These are phyloP conservation scores for Lutjanus campechanus DNA, from an alignment of 2,797 vertebrate genomes.

Conservation along the genomic window DNA sequence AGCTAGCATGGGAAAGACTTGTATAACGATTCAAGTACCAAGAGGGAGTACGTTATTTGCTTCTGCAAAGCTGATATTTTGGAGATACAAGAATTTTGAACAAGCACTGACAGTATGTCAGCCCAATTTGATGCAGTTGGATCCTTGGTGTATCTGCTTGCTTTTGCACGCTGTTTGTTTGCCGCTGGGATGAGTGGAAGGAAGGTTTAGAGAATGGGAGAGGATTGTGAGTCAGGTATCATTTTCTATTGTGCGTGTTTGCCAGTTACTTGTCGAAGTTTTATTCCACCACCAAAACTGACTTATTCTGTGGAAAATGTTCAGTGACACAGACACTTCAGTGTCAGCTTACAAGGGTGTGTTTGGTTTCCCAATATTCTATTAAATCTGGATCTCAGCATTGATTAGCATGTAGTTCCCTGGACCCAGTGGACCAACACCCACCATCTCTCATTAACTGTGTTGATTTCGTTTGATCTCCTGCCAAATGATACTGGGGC, in stretches of 20 bases:
- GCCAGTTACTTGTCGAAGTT: neutral
- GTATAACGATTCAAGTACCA: neutral
- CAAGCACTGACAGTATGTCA: neutral
- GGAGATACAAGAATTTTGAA: neutral
- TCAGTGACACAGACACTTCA: neutral
- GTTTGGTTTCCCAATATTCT: neutral
- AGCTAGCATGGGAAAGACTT: neutral
- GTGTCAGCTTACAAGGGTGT: no score
- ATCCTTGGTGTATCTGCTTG: neutral
- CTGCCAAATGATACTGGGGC: slow-evolving; percentile 40
- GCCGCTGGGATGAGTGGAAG: neutral
- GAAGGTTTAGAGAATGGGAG: neutral
- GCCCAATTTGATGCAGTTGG: neutral
- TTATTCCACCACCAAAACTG: no score
- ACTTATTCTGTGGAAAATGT: neutral
- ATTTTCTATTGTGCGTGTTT: slow-evolving; percentile 5
- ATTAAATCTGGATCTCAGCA: slow-evolving; percentile 7
- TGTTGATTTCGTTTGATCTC: slow-evolving; percentile 52
- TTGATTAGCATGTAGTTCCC: slow-evolving; percentile 34
- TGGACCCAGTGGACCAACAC: slow-evolving; percentile 14
- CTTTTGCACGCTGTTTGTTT: neutral
- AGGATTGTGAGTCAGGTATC: neutral
- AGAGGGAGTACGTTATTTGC: neutral
- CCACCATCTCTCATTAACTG: slow-evolving; percentile 48
- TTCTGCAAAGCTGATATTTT: neutral